Base-by-base conservation (phyloP, 2,797 vertebrate species). In the Heterohyrax brucei region DNA sequence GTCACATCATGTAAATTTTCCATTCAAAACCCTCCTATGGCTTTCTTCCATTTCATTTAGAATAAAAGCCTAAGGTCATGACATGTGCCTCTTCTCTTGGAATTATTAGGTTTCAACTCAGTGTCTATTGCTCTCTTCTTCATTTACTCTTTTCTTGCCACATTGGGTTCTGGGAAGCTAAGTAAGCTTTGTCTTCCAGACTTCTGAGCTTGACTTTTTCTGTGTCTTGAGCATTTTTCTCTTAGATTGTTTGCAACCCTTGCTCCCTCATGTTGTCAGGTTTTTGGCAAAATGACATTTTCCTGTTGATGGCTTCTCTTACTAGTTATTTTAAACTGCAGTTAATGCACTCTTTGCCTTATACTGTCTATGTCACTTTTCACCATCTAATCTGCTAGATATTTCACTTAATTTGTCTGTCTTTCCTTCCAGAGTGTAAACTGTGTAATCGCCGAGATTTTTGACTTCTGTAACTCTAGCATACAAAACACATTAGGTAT, bases 291-390 rank as follows among this genome's bases (percentile, higher is more conserved):
- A 18, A 82, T 44, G 28, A 30, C 6, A 21, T 46, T 50, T 75
- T 95, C 30, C 68, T 93, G 93, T 62, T 22, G 92, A 70, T 30
- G 18, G 75, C 33, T 79, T 44, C 44, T 33, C 30, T 10, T 44
- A 64, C 5, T 12, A 33, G 7, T 83, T 83, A 33, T 56, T 68
- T 84, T 83, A 83, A 93, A 83, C 48, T 10, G 26, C 16, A 64
- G 53, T 3, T 13, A 59, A 18, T 4, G 9, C 7, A 19, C 50
- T 76, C 39, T 16, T 81, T 78, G 46, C 28, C 87, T 81, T 81
- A 26, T 48, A 10, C 59, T 89, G 79, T 94, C 44, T 56, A 12
- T 72, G 48, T 16, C 10, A 39, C 5, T 68, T 96, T 88, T 64
- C 5, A 28, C 48, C 18, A 56, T 81, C 19, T 28, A 48, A 68